phyloP scores from a whole-genome alignment of 2,797 vertebrate genomes.

The Xenentodon cancila region DNA sequence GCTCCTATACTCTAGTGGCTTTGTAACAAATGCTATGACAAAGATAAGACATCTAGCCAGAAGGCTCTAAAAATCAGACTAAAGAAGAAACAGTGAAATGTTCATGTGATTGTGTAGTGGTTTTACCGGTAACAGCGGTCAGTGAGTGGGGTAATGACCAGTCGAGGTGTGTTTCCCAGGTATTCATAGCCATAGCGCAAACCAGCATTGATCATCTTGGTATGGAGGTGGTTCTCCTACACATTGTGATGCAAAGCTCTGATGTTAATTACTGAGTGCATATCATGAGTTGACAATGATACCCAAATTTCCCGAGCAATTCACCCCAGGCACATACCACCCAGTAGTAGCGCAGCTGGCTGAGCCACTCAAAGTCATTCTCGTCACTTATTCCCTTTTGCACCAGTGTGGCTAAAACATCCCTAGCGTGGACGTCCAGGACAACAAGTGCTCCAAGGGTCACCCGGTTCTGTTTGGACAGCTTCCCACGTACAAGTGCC shows the following conservation, averaged over 20 bases:
- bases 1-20: background rate
- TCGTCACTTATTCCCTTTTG: slow-evolving; percentile 86
- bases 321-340: slow-evolving; percentile 70
- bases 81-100: background rate
- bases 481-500: slow-evolving; percentile 86
- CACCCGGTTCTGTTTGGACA: slow-evolving; percentile 90
- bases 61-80: background rate
- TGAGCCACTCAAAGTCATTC: slow-evolving; percentile 92
- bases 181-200: slow-evolving; percentile 93
- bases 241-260: background rate
- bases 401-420: slow-evolving; percentile 86
- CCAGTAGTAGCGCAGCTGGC: slow-evolving; percentile 92
- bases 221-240: slow-evolving; percentile 88
- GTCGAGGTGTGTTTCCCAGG: slow-evolving; percentile 89
- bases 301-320: too few relatives aligned
- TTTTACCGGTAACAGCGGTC: slow-evolving; percentile 94
- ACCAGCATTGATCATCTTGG: slow-evolving; percentile 93
- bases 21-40: too few relatives aligned
- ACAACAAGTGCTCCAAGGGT: slow-evolving; percentile 90
- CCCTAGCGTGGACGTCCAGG: slow-evolving; percentile 88
- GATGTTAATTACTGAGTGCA: slow-evolving; percentile 1
- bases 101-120: background rate
- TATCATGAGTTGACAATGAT: too few relatives aligned
- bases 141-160: slow-evolving; percentile 94
- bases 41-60: too few relatives aligned